A percentile compares a stretch with the other conserved stretches of the same genome.
Conservation (phyloP, 2,113 vertebrate genomes). For the Coptodon rendalli region DNA sequence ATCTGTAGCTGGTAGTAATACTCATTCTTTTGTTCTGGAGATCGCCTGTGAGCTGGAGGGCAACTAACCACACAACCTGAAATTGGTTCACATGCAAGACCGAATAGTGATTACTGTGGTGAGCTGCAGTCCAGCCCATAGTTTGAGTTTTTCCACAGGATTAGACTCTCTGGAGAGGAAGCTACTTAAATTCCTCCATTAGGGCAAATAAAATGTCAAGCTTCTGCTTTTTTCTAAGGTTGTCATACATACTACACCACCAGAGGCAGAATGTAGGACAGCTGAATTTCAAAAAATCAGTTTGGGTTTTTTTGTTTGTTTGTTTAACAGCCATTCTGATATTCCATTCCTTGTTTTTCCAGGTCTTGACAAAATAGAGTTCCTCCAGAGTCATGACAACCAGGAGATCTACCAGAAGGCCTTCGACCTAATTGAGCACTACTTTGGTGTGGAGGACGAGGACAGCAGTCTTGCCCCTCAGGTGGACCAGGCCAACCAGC, state of each 20-base stretch:
- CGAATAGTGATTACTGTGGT: background rate
- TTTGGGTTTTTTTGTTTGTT: background rate
- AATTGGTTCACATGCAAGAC: background rate
- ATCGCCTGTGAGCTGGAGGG: background rate
- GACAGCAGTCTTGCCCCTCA: conserved; percentile 83
- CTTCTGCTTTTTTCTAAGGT: background rate
- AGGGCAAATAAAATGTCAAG: background rate
- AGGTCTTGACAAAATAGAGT: conserved; percentile 98
- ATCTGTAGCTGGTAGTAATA: background rate
- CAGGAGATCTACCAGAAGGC: conserved; percentile 99
- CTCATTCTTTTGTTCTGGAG: background rate
- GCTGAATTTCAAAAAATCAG: background rate
- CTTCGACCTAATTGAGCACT: conserved; percentile 96
- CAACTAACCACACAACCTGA: background rate
- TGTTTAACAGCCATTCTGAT: background rate
- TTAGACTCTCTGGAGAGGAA: background rate
- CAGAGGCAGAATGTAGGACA: background rate
- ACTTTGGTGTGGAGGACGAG: conserved; percentile 94
- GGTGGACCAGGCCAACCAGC: conserved; percentile 92
- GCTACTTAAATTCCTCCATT: background rate
- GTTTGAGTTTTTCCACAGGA: background rate
- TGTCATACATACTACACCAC: background rate
- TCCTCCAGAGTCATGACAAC: conserved; percentile 98
- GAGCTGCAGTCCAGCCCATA: background rate
- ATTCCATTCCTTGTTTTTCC: background rate